Percentiles rank a stretch among this genome's conserved stretches.
phyloP scores from a whole-genome alignment of 2,797 vertebrate species.

The Crypturellus tataupa region DNA sequence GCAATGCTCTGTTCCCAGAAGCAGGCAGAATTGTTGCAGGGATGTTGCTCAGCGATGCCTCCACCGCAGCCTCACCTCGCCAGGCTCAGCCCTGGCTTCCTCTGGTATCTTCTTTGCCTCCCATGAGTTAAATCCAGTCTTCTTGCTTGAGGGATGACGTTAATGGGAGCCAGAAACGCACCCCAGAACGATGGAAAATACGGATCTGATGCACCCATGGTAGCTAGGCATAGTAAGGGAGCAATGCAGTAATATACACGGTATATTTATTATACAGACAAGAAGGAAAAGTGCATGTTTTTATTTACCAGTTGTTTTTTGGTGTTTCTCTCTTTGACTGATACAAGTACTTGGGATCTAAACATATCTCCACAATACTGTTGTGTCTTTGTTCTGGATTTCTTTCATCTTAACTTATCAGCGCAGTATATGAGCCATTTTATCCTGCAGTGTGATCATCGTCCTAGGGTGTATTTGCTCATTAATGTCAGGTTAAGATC shows the following conservation, averaged over 20 bases:
- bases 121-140: constrained; percentile 14
- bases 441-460: constrained; percentile 55
- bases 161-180: constrained; percentile 14
- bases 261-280: constrained; percentile 56
- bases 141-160: not conserved
- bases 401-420: constrained; percentile 83
- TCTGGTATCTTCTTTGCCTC: constrained; percentile 21
- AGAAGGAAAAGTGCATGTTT: constrained; percentile 61
- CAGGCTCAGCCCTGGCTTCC: constrained; percentile 2
- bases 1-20: not conserved
- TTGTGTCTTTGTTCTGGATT: constrained; percentile 79
- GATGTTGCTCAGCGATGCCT: not conserved
- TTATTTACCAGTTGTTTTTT: constrained; percentile 71
- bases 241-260: constrained; percentile 50
- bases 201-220: constrained; percentile 19
- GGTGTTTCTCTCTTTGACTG: constrained; percentile 77
- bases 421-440: constrained; percentile 75
- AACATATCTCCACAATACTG: constrained; percentile 78
- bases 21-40: not conserved
- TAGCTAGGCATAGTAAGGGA: constrained; percentile 31
- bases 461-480: constrained; percentile 75
- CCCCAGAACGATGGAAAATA: constrained; percentile 41
- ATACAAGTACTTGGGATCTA: constrained; percentile 82
- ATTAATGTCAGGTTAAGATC: constrained; percentile 73
- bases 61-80: not conserved